phyloP scores from a whole-genome alignment of 2,113 vertebrate species.

The Athene noctua region DNA sequence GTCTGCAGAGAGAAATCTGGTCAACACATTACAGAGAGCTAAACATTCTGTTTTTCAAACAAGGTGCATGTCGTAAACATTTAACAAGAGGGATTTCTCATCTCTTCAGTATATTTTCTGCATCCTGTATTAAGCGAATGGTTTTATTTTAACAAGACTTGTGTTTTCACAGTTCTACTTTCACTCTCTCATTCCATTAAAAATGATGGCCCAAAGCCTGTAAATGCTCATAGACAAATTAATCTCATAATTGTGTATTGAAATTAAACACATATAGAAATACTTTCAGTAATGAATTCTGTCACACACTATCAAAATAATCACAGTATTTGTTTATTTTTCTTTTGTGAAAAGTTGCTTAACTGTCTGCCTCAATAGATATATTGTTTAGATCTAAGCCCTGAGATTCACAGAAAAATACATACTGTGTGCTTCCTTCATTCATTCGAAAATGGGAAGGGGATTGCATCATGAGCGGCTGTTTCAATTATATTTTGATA shows the following conservation, averaged over 20 bases:
- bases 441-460: conserved; percentile 39
- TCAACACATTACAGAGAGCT: not conserved
- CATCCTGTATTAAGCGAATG: not conserved
- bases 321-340: not conserved
- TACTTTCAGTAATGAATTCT: not conserved
- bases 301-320: not conserved
- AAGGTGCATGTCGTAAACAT: not conserved
- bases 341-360: not conserved
- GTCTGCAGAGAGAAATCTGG: not conserved
- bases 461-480: conserved; percentile 23
- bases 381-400: not conserved
- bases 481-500: conserved; percentile 61
- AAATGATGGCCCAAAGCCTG: not conserved
- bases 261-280: not conserved
- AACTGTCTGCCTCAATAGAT: not conserved
- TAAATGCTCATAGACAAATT: not conserved
- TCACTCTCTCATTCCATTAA: not conserved
- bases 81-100: not conserved
- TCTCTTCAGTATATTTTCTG: conserved; percentile 1
- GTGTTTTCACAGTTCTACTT: not conserved
- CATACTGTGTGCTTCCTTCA: not conserved
- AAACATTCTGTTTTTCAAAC: not conserved
- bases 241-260: not conserved
- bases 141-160: not conserved
- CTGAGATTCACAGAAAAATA: conserved; percentile 17